Evolutionary conservation across 64 coral and sea anemone species (phyloP).

Genomic region (Anthopleura sola): DNA sequence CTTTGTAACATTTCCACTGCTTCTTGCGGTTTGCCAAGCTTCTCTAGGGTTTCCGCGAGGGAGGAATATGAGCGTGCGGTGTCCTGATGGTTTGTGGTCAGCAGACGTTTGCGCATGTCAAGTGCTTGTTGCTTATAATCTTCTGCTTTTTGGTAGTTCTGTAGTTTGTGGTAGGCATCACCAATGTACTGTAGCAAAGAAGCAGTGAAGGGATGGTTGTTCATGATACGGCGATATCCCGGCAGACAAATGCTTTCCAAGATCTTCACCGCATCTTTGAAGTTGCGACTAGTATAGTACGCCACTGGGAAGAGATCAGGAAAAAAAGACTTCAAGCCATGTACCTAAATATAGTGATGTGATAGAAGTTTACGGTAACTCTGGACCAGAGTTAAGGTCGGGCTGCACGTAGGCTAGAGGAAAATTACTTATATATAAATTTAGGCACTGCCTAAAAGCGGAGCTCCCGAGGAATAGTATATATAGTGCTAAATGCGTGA

Average conservation of each 20-base stretch:
- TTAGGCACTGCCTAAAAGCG: too few relatives aligned
- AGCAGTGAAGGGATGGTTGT: constrained; percentile 62
- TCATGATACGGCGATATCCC: constrained; percentile 38
- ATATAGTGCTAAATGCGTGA: too few relatives aligned
- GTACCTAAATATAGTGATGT: too few relatives aligned
- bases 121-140: constrained; percentile 45
- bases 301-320: constrained; percentile 53
- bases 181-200: constrained; percentile 70
- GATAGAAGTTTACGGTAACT: too few relatives aligned
- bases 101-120: constrained; percentile 50
- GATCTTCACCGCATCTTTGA: constrained; percentile 51
- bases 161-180: constrained; percentile 19
- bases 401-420: too few relatives aligned
- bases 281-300: not conserved
- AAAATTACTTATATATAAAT: too few relatives aligned
- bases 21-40: constrained; percentile 13
- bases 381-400: too few relatives aligned
- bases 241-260: constrained; percentile 42
- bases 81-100: constrained; percentile 60
- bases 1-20: constrained; percentile 27
- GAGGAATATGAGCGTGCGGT: constrained; percentile 67
- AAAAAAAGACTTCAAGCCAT: not conserved
- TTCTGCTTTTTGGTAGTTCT: constrained; percentile 2
- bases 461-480: too few relatives aligned
- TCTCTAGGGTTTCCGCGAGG: constrained; percentile 46